Conservation (phyloP, 2,113 vertebrate genomes). For the Podarcis raffonei region DNA sequence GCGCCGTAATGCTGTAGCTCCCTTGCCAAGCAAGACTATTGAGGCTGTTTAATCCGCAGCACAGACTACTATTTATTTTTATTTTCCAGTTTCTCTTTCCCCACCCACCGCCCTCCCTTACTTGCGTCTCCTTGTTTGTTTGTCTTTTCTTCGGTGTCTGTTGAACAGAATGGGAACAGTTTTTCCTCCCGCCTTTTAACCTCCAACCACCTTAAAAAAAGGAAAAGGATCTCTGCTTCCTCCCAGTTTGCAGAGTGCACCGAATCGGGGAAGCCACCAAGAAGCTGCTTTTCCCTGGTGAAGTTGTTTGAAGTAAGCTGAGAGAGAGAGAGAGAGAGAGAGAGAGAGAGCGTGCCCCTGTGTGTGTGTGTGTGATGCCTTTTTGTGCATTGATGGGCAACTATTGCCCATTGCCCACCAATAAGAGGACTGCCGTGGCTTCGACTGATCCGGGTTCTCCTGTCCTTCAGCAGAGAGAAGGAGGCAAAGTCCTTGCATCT, state of each 20-base stretch:
- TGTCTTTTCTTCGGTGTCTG: constrained; percentile 21
- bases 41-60: not conserved
- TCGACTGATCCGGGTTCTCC: not conserved
- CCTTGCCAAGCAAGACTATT: not conserved
- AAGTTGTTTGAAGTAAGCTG: too few relatives aligned
- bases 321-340: not conserved
- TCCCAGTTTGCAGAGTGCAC: not conserved
- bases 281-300: not conserved
- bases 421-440: not conserved
- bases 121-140: not conserved
- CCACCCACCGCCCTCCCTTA: not conserved
- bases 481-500: not conserved
- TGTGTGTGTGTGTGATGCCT: not conserved
- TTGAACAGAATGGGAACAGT: constrained; percentile 5
- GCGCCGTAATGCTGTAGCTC: too few relatives aligned
- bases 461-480: not conserved
- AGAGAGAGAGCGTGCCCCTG: not conserved
- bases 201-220: not conserved
- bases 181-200: not conserved
- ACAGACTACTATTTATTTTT: constrained; percentile 41
- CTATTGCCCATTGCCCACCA: not conserved
- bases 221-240: not conserved
- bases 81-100: not conserved
- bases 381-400: accelerated
- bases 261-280: not conserved